Base-by-base conservation (phyloP, 1,140 invertebrate species). In the Cyrtorhinus lividipennis region DNA sequence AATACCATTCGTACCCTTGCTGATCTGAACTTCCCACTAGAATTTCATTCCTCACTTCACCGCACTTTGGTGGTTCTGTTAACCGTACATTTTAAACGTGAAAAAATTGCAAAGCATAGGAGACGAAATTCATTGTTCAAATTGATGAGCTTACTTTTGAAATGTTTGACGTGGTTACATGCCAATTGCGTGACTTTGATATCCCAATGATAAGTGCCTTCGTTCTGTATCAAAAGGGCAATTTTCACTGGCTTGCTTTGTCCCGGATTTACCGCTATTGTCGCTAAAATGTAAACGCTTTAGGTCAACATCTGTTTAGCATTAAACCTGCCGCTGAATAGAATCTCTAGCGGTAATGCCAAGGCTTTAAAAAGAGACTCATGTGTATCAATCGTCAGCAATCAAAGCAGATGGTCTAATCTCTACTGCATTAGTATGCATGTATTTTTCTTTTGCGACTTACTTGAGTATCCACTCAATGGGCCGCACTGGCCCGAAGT, bases 401-500 rank as follows among this genome's bases (percentile, higher is more conserved):
- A n/a, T n/a, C n/a, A n/a, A n/a, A n/a, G n/a, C n/a, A n/a, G n/a
- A n/a, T n/a, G n/a, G n/a, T n/a, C n/a, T n/a, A n/a, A n/a, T n/a
- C n/a, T n/a, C n/a, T n/a, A n/a, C n/a, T n/a, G n/a, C n/a, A n/a
- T n/a, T n/a, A n/a, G n/a, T n/a, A n/a, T n/a, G n/a, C n/a, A n/a
- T n/a, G n/a, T n/a, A n/a, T n/a, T n/a, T n/a, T n/a, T n/a, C n/a
- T n/a, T n/a, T n/a, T n/a, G n/a, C n/a, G 23, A 67, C 69, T 69
- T 69, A 74, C 72, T 74, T 12, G 70, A 68, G 30, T 73, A 74
- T 60, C 73, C 73, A 23, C 68, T 69, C 0, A 74, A 65, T 45
- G 72, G 69, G 25, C 73, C 73, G 65, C 73, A 74, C 56, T 72
- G 68, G 0, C 72, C 72, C 46, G 71, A 70, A 0, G 73, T 73